phyloP scores from a whole-genome alignment of 2,888 invertebrate species.

The Cryptus armator region DNA sequence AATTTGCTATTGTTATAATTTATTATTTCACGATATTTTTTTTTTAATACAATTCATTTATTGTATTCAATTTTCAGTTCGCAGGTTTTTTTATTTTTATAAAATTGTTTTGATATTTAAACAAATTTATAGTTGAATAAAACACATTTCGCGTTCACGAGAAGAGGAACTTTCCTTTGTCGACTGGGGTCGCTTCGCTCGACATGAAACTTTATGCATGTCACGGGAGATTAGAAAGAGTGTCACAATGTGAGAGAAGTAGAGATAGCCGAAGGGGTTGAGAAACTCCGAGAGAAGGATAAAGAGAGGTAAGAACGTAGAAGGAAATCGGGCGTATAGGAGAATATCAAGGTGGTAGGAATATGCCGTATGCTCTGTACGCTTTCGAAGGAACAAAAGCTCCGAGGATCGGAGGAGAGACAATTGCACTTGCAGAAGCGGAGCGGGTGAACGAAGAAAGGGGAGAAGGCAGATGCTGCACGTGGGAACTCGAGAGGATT shows the following conservation, averaged over 20 bases:
- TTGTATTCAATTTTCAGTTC: too few relatives aligned
- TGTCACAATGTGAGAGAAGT: not conserved
- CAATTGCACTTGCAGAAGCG: constrained; percentile 59
- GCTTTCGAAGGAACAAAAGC: constrained; percentile 54
- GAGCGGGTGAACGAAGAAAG: constrained; percentile 21
- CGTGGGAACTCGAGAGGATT: constrained; percentile 59
- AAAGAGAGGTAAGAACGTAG: constrained; percentile 45
- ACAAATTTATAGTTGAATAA: too few relatives aligned
- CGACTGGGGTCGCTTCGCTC: not conserved
- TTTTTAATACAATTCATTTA: too few relatives aligned
- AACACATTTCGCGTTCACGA: too few relatives aligned
- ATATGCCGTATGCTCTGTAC: constrained; percentile 25
- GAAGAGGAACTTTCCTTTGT: not conserved
- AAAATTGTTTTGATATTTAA: too few relatives aligned
- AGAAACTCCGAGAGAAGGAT: not conserved
- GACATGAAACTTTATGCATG: constrained; percentile 30
- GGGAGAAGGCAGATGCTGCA: not conserved
- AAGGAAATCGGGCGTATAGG: constrained; percentile 64
- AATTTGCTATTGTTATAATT: too few relatives aligned
- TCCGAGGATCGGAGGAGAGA: constrained; percentile 53
- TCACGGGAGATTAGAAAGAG: constrained; percentile 19
- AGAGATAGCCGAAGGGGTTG: not conserved
- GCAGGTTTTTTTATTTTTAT: too few relatives aligned
- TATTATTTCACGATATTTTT: too few relatives aligned
- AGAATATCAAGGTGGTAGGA: constrained; percentile 45